Evolutionary conservation across 2,888 invertebrate genomes (phyloP), one percentile per base, ranked within the genome.

Genomic region (Eutolmus rufibarbis): DNA sequence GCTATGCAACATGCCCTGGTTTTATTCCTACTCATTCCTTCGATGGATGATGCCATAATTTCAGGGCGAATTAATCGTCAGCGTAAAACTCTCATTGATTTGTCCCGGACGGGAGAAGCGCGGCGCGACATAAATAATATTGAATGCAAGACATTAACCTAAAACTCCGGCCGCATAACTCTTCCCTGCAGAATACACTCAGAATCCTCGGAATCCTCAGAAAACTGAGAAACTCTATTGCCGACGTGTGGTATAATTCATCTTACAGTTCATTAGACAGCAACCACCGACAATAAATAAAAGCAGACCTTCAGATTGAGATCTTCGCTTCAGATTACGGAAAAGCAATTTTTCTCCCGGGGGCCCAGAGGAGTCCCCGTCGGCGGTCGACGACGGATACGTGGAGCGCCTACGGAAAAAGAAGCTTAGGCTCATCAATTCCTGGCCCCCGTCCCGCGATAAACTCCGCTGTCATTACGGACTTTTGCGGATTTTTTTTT

Each of bases 191-290:
- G 40, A 40, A 40, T 40, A 40, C 8, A 40, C 40, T 40, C 40
- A 40, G 40, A 12, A 40, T 46, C 0, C 40, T 40, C 40, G 12
- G 40, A 12, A 40, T 46, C 0, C 1, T 46, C 14, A 46, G 43
- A 16, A 46, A 46, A 46, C 43, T 46, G 14, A 23, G 19, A 46
- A 86, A 40, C 87, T 43, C 74, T 88, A 28, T 57, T 51, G 57
- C n/a, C 40, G 31, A 43, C 85, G 46, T 74, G 51, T 85, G 23
- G 82, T 7, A 85, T 85, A 88, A 88, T 87, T 87, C 87, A 88
- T 79, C 87, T 87, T 85, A 85, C 87, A 85, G 87, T 87, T 88
- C 88, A 88, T 88, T 85, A 85, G 85, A 85, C 85, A 85, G 74
- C 43, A 74, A 85, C 85, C 85, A 46, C 85, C 74, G 85, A 74